Evolutionary conservation across 2,113 vertebrate species (phyloP).

Genomic region (Petaurus breviceps): DNA sequence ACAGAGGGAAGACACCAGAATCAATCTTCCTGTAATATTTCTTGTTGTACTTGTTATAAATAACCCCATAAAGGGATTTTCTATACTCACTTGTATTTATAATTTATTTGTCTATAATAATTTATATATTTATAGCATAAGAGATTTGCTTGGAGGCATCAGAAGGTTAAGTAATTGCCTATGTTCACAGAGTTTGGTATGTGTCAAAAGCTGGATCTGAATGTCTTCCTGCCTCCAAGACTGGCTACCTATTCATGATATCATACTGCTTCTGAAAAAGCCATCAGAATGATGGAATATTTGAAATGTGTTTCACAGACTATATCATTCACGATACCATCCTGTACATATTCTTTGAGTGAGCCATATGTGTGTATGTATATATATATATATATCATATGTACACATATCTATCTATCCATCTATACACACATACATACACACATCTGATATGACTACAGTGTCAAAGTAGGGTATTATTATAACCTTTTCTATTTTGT

Average conservation of each 20-base stretch:
- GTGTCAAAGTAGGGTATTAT: background rate
- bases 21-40: background rate
- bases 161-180: background rate
- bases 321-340: background rate
- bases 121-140: background rate
- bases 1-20: background rate
- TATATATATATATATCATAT: background rate
- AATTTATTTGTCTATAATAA: background rate
- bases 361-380: background rate
- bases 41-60: background rate
- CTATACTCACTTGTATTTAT: background rate
- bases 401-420: no score
- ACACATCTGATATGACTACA: background rate
- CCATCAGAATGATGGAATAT: background rate
- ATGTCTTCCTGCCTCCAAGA: background rate
- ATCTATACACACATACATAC: background rate
- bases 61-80: background rate
- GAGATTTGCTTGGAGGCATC: background rate
- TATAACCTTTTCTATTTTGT: background rate
- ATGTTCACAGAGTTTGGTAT: background rate
- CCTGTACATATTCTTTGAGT: background rate
- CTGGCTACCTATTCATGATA: background rate
- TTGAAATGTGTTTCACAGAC: background rate
- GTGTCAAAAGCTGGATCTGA: background rate
- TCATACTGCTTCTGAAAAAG: background rate